Percentiles rank a stretch among this genome's conserved stretches.
Evolutionary conservation across 2,113 vertebrate species (phyloP).

Genomic region (Carlito syrichta): DNA sequence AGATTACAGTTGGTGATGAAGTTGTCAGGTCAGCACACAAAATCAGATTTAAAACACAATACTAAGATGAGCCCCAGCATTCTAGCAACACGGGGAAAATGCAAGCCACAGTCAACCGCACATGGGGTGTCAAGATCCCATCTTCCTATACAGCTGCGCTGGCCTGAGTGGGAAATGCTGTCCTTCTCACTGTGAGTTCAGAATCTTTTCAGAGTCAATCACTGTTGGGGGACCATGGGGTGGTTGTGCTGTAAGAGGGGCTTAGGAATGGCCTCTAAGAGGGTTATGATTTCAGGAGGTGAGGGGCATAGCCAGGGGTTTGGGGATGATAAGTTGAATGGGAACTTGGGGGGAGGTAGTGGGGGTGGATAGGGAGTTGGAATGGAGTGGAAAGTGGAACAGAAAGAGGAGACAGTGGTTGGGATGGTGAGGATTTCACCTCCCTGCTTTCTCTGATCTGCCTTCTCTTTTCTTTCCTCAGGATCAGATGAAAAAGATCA

Average conservation of each 20-base stretch:
- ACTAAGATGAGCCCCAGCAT: background rate
- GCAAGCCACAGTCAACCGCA: background rate
- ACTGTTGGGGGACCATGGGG: background rate
- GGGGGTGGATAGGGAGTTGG: background rate
- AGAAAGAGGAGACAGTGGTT: background rate
- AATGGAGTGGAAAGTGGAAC: background rate
- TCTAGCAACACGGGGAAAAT: background rate
- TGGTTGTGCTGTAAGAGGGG: fast-evolving
- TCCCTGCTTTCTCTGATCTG: background rate
- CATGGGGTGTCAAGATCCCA: no score
- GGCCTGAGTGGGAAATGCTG: background rate
- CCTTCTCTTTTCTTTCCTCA: background rate
- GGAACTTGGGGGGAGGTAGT: background rate
- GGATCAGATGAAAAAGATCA: background rate
- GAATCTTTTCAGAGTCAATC: background rate
- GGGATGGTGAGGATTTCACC: background rate
- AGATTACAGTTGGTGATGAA: constrained; percentile 8
- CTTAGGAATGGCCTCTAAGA: background rate
- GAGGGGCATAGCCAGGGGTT: background rate
- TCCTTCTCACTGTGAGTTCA: background rate
- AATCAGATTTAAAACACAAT: background rate
- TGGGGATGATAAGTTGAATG: background rate
- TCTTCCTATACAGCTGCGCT: background rate
- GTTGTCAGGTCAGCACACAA: background rate
- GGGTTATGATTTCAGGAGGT: background rate